phyloP scores from a whole-genome alignment of 1,140 invertebrate genomes.

The Drosophila azteca region DNA sequence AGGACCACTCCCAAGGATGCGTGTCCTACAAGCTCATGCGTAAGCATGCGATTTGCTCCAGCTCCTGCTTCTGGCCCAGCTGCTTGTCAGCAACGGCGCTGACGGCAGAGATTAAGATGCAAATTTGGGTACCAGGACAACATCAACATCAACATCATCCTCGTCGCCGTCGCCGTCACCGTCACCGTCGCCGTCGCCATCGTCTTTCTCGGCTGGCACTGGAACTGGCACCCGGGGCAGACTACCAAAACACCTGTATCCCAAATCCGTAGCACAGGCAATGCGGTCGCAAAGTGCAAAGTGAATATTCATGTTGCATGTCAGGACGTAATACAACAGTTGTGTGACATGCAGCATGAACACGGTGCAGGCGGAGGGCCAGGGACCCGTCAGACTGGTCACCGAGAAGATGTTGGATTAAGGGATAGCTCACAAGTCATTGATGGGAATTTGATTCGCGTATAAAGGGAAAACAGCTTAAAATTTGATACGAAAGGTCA shows the following conservation, averaged over 20 bases:
- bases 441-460: conserved; percentile 15
- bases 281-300: conserved; percentile 72
- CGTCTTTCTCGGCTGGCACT: background rate
- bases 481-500: background rate
- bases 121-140: conserved; percentile 66
- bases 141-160: conserved; percentile 38
- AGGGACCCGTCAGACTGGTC: conserved; percentile 35
- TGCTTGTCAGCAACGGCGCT: conserved; percentile 72
- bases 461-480: conserved; percentile 13
- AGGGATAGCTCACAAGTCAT: background rate
- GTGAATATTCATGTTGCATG: conserved; percentile 82
- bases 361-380: conserved; percentile 26
- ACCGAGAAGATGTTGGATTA: conserved; percentile 7
- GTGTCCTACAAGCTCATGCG: conserved; percentile 43
- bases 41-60: conserved; percentile 66
- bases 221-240: conserved; percentile 11
- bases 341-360: conserved; percentile 57
- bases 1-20: conserved; percentile 16
- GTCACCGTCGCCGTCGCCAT: background rate
- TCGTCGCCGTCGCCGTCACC: background rate
- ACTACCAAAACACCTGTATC: conserved; percentile 73
- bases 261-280: conserved; percentile 58
- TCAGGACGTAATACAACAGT: conserved; percentile 80
- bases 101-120: conserved; percentile 80
- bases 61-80: conserved; percentile 12